These are phyloP conservation scores for Laothoe populi DNA, from an alignment of 2,888 invertebrate genomes.

Conservation along the genomic window DNA sequence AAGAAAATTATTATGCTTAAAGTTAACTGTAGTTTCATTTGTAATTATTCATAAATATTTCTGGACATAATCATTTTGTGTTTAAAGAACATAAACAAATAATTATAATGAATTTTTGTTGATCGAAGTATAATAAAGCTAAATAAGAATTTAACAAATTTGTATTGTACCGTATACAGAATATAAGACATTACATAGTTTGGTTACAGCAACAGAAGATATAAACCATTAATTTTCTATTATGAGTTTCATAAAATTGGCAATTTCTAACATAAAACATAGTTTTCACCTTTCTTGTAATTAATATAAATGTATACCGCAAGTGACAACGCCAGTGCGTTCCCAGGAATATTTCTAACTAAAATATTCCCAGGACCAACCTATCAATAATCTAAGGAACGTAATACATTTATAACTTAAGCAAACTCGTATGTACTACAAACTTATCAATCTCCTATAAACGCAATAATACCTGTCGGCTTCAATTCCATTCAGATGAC, in stretches of 20 bases:
- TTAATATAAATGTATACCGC: not conserved
- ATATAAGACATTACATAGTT: not conserved
- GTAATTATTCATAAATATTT: too few relatives aligned
- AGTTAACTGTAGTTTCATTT: too few relatives aligned
- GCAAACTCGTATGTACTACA: slow-evolving; percentile 4
- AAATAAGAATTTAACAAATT: not conserved
- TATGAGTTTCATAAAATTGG: not conserved
- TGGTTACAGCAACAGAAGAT: not conserved
- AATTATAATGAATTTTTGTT: not conserved
- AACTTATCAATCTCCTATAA: not conserved
- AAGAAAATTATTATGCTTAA: not conserved
- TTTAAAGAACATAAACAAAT: not conserved
- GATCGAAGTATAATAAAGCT: not conserved
- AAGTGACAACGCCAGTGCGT: not conserved
- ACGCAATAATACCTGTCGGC: slow-evolving; percentile 1
- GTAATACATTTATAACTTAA: not conserved
- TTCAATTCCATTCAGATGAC: slow-evolving; percentile 34
- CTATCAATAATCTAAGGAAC: not conserved
- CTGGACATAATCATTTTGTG: not conserved
- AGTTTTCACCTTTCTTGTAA: not conserved
- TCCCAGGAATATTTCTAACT: slow-evolving; percentile 8
- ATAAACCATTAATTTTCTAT: not conserved
- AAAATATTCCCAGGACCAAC: slow-evolving; percentile 12
- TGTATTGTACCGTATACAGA: not conserved
- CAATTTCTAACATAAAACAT: not conserved